A percentile compares a stretch with the other conserved stretches of the same genome.
phyloP scores from a whole-genome alignment of 2,888 invertebrate genomes.

The Seladonia tumulorum region DNA sequence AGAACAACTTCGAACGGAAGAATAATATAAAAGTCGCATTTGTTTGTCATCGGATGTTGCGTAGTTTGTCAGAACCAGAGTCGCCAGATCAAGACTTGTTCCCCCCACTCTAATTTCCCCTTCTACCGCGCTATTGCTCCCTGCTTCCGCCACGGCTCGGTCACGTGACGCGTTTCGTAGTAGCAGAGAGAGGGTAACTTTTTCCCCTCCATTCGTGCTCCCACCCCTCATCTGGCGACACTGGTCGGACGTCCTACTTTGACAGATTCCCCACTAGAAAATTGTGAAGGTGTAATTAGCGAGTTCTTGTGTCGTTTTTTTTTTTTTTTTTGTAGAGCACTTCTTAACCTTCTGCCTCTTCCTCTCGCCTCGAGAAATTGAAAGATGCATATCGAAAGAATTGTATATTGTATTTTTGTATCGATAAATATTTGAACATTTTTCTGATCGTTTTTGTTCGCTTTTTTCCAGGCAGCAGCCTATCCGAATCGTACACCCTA shows the following conservation, averaged over 20 bases:
- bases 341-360: background rate
- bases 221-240: no score
- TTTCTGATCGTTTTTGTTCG: background rate
- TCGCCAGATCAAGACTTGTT: no score
- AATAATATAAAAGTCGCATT: background rate
- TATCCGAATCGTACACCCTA: conserved; percentile 55
- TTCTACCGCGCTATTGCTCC: no score
- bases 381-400: background rate
- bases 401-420: background rate
- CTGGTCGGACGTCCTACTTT: conserved; percentile 32
- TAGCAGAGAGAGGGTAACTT: no score
- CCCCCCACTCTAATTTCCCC: no score
- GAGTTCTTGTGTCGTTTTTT: conserved; percentile 7
- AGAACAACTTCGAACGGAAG: background rate
- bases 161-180: no score
- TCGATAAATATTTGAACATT: background rate
- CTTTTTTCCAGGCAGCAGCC: conserved; percentile 60
- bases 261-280: conserved; percentile 18
- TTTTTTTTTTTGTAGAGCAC: background rate
- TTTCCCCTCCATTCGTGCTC: no score
- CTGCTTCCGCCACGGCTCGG: no score
- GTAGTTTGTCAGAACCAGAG: conserved; percentile 13
- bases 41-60: background rate
- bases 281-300: conserved; percentile 37
- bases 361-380: background rate